These are phyloP conservation scores for Drosophila novamexicana DNA, from an alignment of 1,140 invertebrate genomes.

Conservation along the genomic window DNA sequence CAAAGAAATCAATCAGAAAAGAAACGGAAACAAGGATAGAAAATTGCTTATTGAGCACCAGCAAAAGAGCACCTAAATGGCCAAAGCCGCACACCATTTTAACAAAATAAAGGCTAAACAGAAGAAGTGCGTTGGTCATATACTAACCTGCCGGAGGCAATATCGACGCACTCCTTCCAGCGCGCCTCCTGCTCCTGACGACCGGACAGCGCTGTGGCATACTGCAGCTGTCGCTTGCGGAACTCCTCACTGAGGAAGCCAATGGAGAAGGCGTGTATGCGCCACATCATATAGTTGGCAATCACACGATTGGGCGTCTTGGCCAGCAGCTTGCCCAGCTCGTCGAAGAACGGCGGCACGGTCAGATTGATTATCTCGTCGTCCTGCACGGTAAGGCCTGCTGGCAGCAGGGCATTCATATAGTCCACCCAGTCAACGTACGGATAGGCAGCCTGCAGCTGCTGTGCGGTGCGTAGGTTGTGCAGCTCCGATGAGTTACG, in stretches of 20 bases:
- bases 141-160: constrained; percentile 88
- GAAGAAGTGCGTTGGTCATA: not conserved
- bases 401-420: constrained; percentile 90
- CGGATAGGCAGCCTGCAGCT: constrained; percentile 90
- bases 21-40: constrained; percentile 50
- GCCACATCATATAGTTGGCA: constrained; percentile 94
- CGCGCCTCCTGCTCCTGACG: constrained; percentile 90
- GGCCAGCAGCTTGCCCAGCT: constrained; percentile 87
- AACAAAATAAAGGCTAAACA: not conserved
- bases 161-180: constrained; percentile 94
- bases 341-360: constrained; percentile 90
- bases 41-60: constrained; percentile 19
- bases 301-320: constrained; percentile 85
- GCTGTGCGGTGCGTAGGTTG: constrained; percentile 93
- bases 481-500: constrained; percentile 95
- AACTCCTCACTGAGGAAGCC: constrained; percentile 91
- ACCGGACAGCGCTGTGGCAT: constrained; percentile 90
- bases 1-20: constrained; percentile 70
- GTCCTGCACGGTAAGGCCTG: constrained; percentile 86
- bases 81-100: not conserved
- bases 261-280: constrained; percentile 89
- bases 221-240: constrained; percentile 89
- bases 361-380: constrained; percentile 92
- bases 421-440: constrained; percentile 87
- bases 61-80: constrained; percentile 22